phyloP scores from a whole-genome alignment of 2,888 invertebrate genomes.

The Nemotelus pantherinus region DNA sequence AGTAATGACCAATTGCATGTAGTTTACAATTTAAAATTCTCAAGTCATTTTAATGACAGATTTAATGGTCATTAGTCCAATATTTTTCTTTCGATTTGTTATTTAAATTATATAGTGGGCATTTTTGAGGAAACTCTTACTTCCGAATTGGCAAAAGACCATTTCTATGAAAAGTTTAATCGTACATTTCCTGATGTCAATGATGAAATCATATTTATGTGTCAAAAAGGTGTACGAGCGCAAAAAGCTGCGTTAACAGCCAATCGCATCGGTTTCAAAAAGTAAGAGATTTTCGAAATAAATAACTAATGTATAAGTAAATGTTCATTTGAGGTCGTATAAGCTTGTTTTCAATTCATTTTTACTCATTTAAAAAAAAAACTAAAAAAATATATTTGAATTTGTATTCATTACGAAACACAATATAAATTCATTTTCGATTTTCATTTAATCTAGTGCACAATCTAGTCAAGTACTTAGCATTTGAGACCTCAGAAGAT shows the following conservation, averaged over 20 bases:
- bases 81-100: not conserved
- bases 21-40: no score
- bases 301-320: not conserved
- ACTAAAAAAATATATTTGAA: not conserved
- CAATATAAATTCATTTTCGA: constrained; percentile 7
- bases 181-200: constrained; percentile 12
- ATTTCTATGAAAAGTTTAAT: constrained; percentile 10
- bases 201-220: constrained; percentile 68
- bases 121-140: constrained; percentile 29
- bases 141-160: constrained; percentile 20
- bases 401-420: no score
- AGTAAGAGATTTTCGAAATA: constrained; percentile 63
- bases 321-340: not conserved
- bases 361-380: not conserved
- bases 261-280: constrained; percentile 69
- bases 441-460: constrained; percentile 27
- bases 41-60: no score
- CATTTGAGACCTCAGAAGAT: constrained; percentile 54
- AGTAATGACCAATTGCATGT: constrained; percentile 55
- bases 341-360: not conserved
- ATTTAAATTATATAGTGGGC: constrained; percentile 5
- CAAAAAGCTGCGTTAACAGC: constrained; percentile 69
- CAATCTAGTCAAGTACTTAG: constrained; percentile 54
- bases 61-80: no score
- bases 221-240: constrained; percentile 72